Evolutionary conservation across 2,113 vertebrate species (phyloP).

Genomic region (Dipodomys ordii): DNA sequence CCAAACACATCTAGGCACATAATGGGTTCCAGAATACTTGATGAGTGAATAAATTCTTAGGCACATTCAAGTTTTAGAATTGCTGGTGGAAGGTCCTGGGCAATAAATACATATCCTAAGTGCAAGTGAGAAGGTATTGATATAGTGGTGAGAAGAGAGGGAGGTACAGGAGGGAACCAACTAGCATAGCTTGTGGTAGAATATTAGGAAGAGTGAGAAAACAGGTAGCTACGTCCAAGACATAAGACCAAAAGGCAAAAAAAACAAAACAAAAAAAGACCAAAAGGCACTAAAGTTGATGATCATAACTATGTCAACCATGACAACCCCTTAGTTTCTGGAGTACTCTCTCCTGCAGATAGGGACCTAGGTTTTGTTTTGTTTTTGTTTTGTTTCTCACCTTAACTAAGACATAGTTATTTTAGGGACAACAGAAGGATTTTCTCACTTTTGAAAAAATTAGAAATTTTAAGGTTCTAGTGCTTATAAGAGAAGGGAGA

Average conservation of each 20-base stretch:
- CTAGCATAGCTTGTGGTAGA: background rate
- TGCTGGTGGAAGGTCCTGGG: background rate
- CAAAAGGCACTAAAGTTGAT: background rate
- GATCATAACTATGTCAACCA: background rate
- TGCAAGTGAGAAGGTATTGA: background rate
- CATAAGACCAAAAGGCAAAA: background rate
- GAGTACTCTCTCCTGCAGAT: background rate
- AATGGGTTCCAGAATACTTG: slow-evolving; percentile 7
- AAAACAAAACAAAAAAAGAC: no score
- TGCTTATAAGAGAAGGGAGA: background rate
- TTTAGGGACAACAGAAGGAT: background rate
- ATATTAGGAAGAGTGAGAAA: background rate
- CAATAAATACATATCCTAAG: background rate
- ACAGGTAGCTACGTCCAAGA: background rate
- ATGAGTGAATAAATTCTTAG: slow-evolving; percentile 18
- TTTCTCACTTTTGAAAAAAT: slow-evolving; percentile 1
- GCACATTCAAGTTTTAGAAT: slow-evolving; percentile 29
- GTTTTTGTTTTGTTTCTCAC: slow-evolving; percentile 19
- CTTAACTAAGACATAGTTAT: slow-evolving; percentile 35
- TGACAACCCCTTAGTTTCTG: background rate
- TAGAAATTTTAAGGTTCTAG: slow-evolving; percentile 3
- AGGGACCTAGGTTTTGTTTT: slow-evolving; percentile 1
- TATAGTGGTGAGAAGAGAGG: slow-evolving; percentile 7
- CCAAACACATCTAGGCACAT: background rate
- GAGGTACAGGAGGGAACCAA: background rate